Conservation (phyloP, 2,113 vertebrate genomes). For the Hippoglossus stenolepis region DNA sequence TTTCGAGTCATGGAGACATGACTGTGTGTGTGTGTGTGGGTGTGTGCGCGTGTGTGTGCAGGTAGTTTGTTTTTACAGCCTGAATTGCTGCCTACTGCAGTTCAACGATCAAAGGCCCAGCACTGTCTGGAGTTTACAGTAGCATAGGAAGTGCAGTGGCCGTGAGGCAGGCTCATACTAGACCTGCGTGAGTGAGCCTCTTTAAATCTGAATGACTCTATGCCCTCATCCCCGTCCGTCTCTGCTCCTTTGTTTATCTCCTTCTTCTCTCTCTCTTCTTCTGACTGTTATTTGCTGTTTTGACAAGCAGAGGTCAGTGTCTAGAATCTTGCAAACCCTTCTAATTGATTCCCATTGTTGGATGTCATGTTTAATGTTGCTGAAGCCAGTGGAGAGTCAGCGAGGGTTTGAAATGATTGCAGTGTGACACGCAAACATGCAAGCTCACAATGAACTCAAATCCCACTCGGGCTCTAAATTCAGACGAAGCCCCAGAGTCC, state of each 20-base stretch:
- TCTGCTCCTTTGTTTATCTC: conserved; percentile 19
- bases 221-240: conserved; percentile 27
- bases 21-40: not conserved
- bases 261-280: conserved; percentile 16
- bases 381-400: conserved; percentile 51
- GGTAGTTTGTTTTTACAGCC: conserved; percentile 64
- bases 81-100: conserved; percentile 46
- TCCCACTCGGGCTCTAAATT: conserved; percentile 42
- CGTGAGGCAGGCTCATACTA: conserved; percentile 55
- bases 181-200: conserved; percentile 67
- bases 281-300: conserved; percentile 49
- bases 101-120: conserved; percentile 63
- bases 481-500: conserved; percentile 6
- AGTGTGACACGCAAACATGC: conserved; percentile 62
- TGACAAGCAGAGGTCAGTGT: conserved; percentile 40
- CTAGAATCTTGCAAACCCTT: conserved; percentile 51
- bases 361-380: conserved; percentile 36
- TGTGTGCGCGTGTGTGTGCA: not conserved
- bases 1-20: too few relatives aligned
- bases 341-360: conserved; percentile 63
- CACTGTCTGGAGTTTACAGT: conserved; percentile 67
- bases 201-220: conserved; percentile 56
- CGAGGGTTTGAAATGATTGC: conserved; percentile 63
- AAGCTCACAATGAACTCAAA: conserved; percentile 46
- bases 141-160: conserved; percentile 69